Conservation (phyloP, 2,888 invertebrate species). For the Gymnosoma rotundatum region DNA sequence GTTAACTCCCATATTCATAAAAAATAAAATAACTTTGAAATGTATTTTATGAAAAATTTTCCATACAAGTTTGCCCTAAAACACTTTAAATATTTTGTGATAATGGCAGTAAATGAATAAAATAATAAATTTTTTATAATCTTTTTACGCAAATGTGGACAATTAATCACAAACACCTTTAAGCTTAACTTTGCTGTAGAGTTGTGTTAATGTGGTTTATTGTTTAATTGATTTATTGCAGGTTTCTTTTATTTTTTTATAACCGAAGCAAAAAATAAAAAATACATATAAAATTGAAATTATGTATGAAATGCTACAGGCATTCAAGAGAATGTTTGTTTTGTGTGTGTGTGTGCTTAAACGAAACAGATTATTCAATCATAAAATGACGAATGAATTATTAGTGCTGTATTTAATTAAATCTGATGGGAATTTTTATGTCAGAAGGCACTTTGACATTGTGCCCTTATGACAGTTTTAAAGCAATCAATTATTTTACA, state of each 20-base stretch:
- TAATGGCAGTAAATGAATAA: too few relatives aligned
- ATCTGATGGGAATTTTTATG: not conserved
- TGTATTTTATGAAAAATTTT: too few relatives aligned
- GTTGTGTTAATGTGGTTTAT: too few relatives aligned
- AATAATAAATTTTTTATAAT: too few relatives aligned
- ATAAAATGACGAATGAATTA: conserved; percentile 28
- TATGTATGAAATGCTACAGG: conserved; percentile 5
- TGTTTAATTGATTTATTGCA: too few relatives aligned
- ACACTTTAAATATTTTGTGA: too few relatives aligned
- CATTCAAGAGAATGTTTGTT: conserved; percentile 4
- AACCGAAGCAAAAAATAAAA: too few relatives aligned
- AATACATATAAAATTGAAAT: not conserved
- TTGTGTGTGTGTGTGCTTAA: not conserved
- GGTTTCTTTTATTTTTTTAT: too few relatives aligned
- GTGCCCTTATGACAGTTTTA: conserved; percentile 28
- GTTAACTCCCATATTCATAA: too few relatives aligned
- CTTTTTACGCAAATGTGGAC: not conserved
- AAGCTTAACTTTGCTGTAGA: too few relatives aligned
- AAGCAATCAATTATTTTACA: conserved; percentile 31
- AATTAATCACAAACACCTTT: conserved; percentile 16
- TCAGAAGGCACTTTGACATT: not conserved
- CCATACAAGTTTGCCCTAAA: too few relatives aligned
- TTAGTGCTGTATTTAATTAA: conserved; percentile 1
- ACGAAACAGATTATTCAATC: not conserved
- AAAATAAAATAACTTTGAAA: too few relatives aligned